Base-by-base conservation (phyloP, 2,797 vertebrate species). In the Anguilla marmorata region DNA sequence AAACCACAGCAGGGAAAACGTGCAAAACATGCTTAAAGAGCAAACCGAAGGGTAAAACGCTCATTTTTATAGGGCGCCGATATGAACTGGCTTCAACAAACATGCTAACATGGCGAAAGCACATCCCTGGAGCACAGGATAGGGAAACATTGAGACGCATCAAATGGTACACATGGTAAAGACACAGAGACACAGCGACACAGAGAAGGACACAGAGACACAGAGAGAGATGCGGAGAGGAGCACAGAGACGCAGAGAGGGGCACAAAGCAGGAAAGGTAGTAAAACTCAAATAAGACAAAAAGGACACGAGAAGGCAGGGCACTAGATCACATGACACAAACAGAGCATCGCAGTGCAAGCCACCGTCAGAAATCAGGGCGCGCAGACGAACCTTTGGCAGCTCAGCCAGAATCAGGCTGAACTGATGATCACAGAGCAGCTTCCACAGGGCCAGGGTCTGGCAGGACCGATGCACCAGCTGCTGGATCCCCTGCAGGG, bases 361-460 rank as follows among this genome's bases (percentile, higher is more conserved):
- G 11, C 30, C 37, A 41, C 37, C 3, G 37, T 41, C 37, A 41
- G 37, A 41, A 41, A 41, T 3, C 0, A 3, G 72, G 4, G 41
- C 45, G 3, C 74, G 56, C 41, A 37, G 37, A 5, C n/a, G 27
- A 93, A 99, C 99, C 98, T 98, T 99, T 86, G 98, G 98, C 92
- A 99, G 96, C 89, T 99, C 98, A 37, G 97, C 96, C 80, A 98
- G 96, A 92, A 99, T 97, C 93, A 97, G 93, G 93, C 95, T 97
- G 92, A 99, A 98, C 48, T 99, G 97, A 91, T 99, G 98, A 89
- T 99, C 98, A 91, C 98, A 99, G 1, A 99, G 96, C 84, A 99
- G 95, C 89, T 98, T 99, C 99, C 98, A 99, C 14, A 99, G 95
- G 69, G 98, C 97, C 92, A 99, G 88, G 3, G 97, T 97, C 90